Evolutionary conservation across 2,797 vertebrate species (phyloP).

Genomic region (Anguilla anguilla): DNA sequence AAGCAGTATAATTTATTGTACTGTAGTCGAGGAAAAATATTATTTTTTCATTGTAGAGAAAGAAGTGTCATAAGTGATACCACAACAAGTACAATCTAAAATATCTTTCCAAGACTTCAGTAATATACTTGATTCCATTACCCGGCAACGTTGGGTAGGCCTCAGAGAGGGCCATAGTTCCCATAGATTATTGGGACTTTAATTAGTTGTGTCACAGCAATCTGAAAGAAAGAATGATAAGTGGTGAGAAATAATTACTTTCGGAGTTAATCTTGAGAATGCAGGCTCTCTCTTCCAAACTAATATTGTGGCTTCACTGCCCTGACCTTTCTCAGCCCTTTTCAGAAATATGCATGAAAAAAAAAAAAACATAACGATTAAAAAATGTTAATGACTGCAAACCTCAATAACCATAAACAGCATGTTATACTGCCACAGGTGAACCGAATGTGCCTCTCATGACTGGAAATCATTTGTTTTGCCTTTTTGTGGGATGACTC

Average conservation of each 20-base stretch:
- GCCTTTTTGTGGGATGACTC: not conserved
- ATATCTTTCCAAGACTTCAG: not conserved
- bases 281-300: not conserved
- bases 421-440: not conserved
- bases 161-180: not conserved
- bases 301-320: not conserved
- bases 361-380: conserved; percentile 7
- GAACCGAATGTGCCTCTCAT: not conserved
- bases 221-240: conserved; percentile 17
- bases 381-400: conserved; percentile 24
- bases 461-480: conserved; percentile 4
- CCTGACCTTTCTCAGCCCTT: not conserved
- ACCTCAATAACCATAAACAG: not conserved
- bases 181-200: not conserved
- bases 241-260: conserved; percentile 21
- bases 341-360: conserved; percentile 7
- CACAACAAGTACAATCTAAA: not conserved
- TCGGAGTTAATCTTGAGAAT: conserved; percentile 15
- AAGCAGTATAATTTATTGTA: not conserved
- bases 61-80: not conserved
- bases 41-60: not conserved
- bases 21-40: not conserved
- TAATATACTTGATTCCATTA: not conserved
- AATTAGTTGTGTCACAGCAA: not conserved
- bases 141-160: not conserved